Percentiles rank a stretch among this genome's conserved stretches.
Evolutionary conservation across 2,888 invertebrate genomes (phyloP).

Genomic region (Plemyria rubiginata): DNA sequence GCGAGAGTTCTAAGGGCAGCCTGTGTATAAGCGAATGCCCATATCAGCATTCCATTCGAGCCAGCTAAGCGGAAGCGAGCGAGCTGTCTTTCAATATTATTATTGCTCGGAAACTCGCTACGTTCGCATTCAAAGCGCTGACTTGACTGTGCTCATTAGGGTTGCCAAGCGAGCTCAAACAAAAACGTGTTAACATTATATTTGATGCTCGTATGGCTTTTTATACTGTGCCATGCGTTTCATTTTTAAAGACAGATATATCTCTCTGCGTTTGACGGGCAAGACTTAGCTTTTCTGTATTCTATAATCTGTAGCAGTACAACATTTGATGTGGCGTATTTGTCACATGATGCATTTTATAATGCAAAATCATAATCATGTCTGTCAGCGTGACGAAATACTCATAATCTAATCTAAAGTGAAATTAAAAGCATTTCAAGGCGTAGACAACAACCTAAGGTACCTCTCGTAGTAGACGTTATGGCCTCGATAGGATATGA

Average conservation of each 20-base stretch:
- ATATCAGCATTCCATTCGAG: conserved; percentile 61
- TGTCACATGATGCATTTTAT: conserved; percentile 1
- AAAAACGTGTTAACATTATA: conserved; percentile 35
- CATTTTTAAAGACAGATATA: conserved; percentile 20
- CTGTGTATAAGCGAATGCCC: conserved; percentile 36
- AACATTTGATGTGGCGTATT: not conserved
- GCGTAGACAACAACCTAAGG: too few species aligned
- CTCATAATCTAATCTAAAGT: too few species aligned
- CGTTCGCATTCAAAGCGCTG: conserved; percentile 47
- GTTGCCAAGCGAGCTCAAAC: conserved; percentile 31
- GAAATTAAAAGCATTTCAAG: too few species aligned
- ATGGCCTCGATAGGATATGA: conserved; percentile 1
- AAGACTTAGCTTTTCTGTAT: not conserved
- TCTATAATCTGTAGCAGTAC: not conserved
- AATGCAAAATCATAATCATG: not conserved
- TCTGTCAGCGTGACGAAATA: too few species aligned
- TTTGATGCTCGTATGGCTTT: conserved; percentile 29
- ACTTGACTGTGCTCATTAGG: conserved; percentile 37
- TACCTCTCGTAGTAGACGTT: too few species aligned
- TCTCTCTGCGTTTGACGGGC: not conserved
- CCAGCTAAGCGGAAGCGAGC: conserved; percentile 62
- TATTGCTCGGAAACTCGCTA: conserved; percentile 57
- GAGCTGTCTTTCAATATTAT: conserved; percentile 64
- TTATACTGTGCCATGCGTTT: conserved; percentile 17
- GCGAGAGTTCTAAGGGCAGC: conserved; percentile 40